Conservation (phyloP, 2,797 vertebrate genomes). For the Sebastes itinus region DNA sequence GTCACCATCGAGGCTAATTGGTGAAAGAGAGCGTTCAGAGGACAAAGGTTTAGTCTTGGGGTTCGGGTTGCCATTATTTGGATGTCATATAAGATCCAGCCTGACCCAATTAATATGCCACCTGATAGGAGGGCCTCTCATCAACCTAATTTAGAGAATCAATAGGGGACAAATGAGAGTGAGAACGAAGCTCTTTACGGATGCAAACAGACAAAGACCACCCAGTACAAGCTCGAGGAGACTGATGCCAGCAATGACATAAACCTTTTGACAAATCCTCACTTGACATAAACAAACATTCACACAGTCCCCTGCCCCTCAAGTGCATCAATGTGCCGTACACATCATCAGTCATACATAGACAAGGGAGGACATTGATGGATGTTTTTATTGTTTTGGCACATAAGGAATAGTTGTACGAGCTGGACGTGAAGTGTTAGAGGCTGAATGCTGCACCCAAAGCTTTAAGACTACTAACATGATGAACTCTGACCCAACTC, state of each 20-base stretch:
- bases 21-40: slow-evolving; percentile 70
- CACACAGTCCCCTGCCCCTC: slow-evolving; percentile 69
- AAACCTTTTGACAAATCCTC: slow-evolving; percentile 81
- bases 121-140: slow-evolving; percentile 87
- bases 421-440: slow-evolving; percentile 59
- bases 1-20: slow-evolving; percentile 71
- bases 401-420: slow-evolving; percentile 64
- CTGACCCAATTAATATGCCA: slow-evolving; percentile 87
- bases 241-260: slow-evolving; percentile 84
- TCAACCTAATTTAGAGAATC: slow-evolving; percentile 87
- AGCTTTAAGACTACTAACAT: slow-evolving; percentile 58
- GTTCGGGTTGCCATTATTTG: slow-evolving; percentile 79
- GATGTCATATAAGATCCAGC: slow-evolving; percentile 81
- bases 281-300: slow-evolving; percentile 81
- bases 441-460: slow-evolving; percentile 46
- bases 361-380: slow-evolving; percentile 73
- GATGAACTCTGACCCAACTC: slow-evolving; percentile 67
- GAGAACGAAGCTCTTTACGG: slow-evolving; percentile 81
- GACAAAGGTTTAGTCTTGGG: slow-evolving; percentile 82
- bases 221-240: slow-evolving; percentile 81
- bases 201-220: slow-evolving; percentile 85
- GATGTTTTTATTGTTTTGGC: slow-evolving; percentile 75
- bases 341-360: slow-evolving; percentile 73
- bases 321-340: slow-evolving; percentile 66
- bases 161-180: slow-evolving; percentile 84